Percentiles rank a stretch among this genome's conserved stretches.
Conservation (phyloP, 2,888 invertebrate species). For the Penaeus monodon region DNA sequence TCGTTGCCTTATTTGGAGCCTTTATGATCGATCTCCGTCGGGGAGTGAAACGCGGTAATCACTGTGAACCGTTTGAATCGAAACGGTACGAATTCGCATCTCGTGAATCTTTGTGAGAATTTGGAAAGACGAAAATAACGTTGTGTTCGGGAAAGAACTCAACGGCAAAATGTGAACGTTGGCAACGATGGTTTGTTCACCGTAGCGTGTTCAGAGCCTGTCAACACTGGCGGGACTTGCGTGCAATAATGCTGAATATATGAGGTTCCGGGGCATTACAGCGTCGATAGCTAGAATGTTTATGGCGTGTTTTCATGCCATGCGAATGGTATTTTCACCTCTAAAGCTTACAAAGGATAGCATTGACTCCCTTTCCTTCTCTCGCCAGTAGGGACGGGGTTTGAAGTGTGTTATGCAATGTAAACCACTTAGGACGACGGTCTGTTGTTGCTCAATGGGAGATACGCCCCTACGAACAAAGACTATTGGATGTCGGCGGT, state of each 20-base stretch:
- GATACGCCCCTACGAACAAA: neutral
- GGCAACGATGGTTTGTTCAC: slow-evolving; percentile 41
- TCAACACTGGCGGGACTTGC: slow-evolving; percentile 46
- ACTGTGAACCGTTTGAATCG: too few species aligned
- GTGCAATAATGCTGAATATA: slow-evolving; percentile 53
- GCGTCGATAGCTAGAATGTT: neutral
- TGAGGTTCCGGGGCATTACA: slow-evolving; percentile 31
- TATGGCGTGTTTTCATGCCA: slow-evolving; percentile 5
- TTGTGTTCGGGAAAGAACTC: neutral
- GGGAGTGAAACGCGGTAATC: too few species aligned
- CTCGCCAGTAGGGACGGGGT: slow-evolving; percentile 8
- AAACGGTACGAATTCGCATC: too few species aligned
- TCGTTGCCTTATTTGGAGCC: too few species aligned
- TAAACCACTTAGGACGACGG: slow-evolving; percentile 11
- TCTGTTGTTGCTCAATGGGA: neutral
- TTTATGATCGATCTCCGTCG: too few species aligned
- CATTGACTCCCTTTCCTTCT: slow-evolving; percentile 21
- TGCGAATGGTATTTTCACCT: slow-evolving; percentile 7
- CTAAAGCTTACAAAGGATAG: slow-evolving; percentile 5
- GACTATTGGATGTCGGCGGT: neutral
- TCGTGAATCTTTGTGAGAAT: too few species aligned
- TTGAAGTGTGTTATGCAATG: slow-evolving; percentile 12
- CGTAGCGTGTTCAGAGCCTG: slow-evolving; percentile 41
- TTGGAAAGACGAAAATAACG: too few species aligned
- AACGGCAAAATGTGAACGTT: slow-evolving; percentile 9